Evolutionary conservation across 1,140 invertebrate genomes (phyloP), one percentile per base, ranked within the genome.

Genomic region (Popillia japonica): DNA sequence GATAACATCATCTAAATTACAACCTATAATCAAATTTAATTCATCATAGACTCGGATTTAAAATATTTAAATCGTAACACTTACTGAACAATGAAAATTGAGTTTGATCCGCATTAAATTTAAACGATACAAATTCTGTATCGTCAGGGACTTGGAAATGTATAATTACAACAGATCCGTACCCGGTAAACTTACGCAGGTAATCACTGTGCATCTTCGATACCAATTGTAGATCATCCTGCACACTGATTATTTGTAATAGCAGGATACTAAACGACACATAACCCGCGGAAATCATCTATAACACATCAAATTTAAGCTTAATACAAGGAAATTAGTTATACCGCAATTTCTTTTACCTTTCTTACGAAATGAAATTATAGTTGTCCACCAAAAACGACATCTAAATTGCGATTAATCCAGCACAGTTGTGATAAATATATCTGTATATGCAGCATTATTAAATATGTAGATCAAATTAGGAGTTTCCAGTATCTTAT

Each of bases 1-100:
- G 0, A 91, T 88, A 2, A 93, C 90, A 78, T 91, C 87, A 80
- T 90, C 87, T 0, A 88, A 84, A 55, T 86, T 83, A 81, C 92
- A 93, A 74, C 87, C 90, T 91, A 83, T 27, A 68, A 34, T 22
- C 27, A 8, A 14, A 3, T 68, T 41, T 34, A 86, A 86, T 77
- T 68, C 42, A 55, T 72, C n/a, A n/a, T n/a, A n/a, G n/a, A n/a
- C n/a, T n/a, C n/a, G n/a, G n/a, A n/a, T n/a, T n/a, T n/a, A n/a
- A 64, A 72, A 68, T 41, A 48, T 22, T 27, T 73, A 41, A 76
- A 34, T 10, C 72, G 64, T 44, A 75, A 76, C 77, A 77, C 81
- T 84, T 80, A 85, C 84, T 75, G 82, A 85, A 84, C 44, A 85
- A 82, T 42, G 83, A 83, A 40, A 79, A 75, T 73, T 79, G 75